Evolutionary conservation across 2,797 vertebrate species (phyloP).

Genomic region (Pempheris klunzingeri): DNA sequence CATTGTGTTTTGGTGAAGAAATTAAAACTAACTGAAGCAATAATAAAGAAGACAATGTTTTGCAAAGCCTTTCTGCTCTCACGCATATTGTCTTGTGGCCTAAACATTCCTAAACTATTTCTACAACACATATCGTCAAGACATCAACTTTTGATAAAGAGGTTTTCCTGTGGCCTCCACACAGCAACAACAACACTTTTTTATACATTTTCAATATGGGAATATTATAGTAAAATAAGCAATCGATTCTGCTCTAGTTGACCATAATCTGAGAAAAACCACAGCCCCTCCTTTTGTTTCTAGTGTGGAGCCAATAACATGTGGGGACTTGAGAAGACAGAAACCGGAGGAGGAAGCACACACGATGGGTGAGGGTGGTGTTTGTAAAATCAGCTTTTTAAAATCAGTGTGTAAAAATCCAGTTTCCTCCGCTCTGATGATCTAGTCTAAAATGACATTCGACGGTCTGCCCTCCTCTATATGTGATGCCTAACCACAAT

Average conservation of each 20-base stretch:
- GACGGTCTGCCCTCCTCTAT: not conserved
- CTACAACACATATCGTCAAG: not conserved
- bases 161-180: not conserved
- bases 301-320: conserved; percentile 2
- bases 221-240: not conserved
- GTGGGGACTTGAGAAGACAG: conserved; percentile 19
- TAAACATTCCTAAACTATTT: conserved; percentile 4
- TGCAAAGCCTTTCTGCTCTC: conserved; percentile 35
- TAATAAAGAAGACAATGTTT: conserved; percentile 15
- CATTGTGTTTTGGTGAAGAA: conserved; percentile 50
- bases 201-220: not conserved
- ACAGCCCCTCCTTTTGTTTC: conserved; percentile 11
- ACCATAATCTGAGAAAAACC: conserved; percentile 15
- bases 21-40: conserved; percentile 40
- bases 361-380: not conserved
- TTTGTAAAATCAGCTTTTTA: conserved; percentile 39
- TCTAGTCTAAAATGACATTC: conserved; percentile 47
- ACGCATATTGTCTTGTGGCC: conserved; percentile 36
- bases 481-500: conserved; percentile 8
- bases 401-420: conserved; percentile 40
- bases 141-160: conserved; percentile 2
- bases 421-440: conserved; percentile 3
- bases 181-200: not conserved
- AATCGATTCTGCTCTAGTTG: not conserved
- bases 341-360: conserved; percentile 34